phyloP scores from a whole-genome alignment of 2,113 vertebrate species.

The Colistium nudipinnis region DNA sequence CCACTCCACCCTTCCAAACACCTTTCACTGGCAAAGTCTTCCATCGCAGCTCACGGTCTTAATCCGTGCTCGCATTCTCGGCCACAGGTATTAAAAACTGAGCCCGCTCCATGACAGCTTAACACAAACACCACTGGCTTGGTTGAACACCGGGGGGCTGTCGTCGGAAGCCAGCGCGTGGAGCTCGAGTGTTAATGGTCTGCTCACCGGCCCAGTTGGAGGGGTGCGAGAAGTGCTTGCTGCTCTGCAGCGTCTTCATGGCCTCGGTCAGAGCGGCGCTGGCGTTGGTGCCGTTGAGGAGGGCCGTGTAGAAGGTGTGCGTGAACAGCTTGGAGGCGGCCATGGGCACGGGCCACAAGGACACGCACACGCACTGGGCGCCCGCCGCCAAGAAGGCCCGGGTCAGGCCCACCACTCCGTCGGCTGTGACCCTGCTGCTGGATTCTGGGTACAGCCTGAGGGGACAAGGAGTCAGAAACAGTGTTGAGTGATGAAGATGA shows the following conservation, averaged over 20 bases:
- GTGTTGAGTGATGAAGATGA: rapidly evolving
- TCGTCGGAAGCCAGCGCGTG: not conserved
- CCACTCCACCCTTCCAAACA: no score
- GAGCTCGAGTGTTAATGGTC: not conserved
- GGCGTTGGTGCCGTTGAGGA: slow-evolving; percentile 90
- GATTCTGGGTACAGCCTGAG: slow-evolving; percentile 89
- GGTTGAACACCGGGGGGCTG: not conserved
- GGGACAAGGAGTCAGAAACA: not conserved
- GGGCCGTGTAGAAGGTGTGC: slow-evolving; percentile 90
- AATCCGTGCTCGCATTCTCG: no score
- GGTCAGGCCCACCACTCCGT: slow-evolving; percentile 91
- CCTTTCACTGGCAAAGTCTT: no score
- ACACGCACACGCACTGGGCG: slow-evolving; percentile 91
- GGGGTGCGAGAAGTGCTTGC: slow-evolving; percentile 91
- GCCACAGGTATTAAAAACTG: no score
- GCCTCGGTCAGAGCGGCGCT: slow-evolving; percentile 90
- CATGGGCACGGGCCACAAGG: slow-evolving; percentile 90
- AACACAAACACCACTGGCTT: no score
- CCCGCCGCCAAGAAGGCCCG: slow-evolving; percentile 93
- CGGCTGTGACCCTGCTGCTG: slow-evolving; percentile 86
- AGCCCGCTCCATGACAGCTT: not conserved
- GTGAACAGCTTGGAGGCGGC: slow-evolving; percentile 93
- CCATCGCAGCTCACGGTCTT: no score
- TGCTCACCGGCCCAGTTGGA: slow-evolving; percentile 95
- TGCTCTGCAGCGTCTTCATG: slow-evolving; percentile 92